Evolutionary conservation across 2,797 vertebrate species (phyloP), one percentile per base, ranked within the genome.

Genomic region (Chelidonichthys spinosus): DNA sequence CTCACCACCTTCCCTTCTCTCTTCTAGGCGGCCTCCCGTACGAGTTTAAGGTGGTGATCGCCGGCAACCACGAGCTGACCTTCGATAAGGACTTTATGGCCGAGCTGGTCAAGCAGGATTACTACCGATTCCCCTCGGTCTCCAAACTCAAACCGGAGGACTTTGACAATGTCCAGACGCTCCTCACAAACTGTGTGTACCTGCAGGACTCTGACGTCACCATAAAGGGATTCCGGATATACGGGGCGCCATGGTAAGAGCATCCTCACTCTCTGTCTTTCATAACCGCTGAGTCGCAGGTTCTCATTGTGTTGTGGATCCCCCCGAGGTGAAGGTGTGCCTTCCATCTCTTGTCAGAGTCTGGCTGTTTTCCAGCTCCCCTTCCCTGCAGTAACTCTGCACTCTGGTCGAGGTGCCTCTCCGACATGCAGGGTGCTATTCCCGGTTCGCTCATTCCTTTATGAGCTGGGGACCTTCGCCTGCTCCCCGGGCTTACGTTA

Each of bases 51-150:
- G 98, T 99, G 95, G 97, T 98, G 94, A 99, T 99, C 89, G 97
- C 98, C 64, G 98, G 98, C 79, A 99, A 99, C 95, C 98, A 99
- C 87, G 98, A 99, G 96, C 96, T 99, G 94, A 99, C 98, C 89
- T 99, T 99, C 82, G 98, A 99, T 94, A 99, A 99, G 94, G 97
- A 98, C 96, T 99, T 99, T 95, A 98, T 99, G 97, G 95, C 97
- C 53, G 98, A 99, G 93, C 96, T 99, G 93, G 96, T 99, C 87
- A 99, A 99, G 95, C 98, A 99, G 97, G 98, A 99, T 96, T 99
- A 99, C 96, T 99, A 99, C 94, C 97, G 98, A 87, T 99, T 99
- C 93, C 98, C 97, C 62, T 99, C 98, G 9, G 97, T 99, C 88
- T 98, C 98, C 94, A 99, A 99, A 94, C 97, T 99, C 96, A 98